phyloP scores from a whole-genome alignment of 2,797 vertebrate genomes.

The Periparus ater region DNA sequence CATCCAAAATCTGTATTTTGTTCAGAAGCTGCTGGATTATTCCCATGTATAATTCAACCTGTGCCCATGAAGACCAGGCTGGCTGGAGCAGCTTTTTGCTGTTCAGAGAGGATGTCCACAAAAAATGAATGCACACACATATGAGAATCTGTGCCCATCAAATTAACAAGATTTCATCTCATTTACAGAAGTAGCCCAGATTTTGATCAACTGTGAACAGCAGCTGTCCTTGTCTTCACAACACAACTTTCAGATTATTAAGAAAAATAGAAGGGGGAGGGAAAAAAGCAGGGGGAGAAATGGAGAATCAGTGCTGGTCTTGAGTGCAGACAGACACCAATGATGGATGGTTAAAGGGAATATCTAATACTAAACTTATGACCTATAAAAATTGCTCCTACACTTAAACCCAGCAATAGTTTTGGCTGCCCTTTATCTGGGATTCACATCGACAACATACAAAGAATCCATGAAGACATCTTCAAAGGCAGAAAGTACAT shows the following conservation, averaged over 20 bases:
- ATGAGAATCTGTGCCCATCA: not conserved
- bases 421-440: not conserved
- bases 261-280: not conserved
- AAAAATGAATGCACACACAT: not conserved
- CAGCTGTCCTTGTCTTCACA: not conserved
- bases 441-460: not conserved
- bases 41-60: not conserved
- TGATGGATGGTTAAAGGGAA: not conserved
- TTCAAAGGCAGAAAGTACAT: not conserved
- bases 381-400: not conserved
- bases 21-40: not conserved
- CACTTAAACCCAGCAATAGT: not conserved
- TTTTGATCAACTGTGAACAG: not conserved
- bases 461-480: not conserved
- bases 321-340: not conserved
- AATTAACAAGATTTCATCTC: not conserved
- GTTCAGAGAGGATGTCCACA: not conserved
- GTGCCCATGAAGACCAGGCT: not conserved
- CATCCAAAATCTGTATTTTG: not conserved
- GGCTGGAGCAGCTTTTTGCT: not conserved
- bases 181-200: not conserved
- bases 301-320: not conserved
- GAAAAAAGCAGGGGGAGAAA: fast-evolving
- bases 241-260: not conserved
- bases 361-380: not conserved